Conservation (phyloP, 1,140 invertebrate genomes). For the Aphelenchoides besseyi region DNA sequence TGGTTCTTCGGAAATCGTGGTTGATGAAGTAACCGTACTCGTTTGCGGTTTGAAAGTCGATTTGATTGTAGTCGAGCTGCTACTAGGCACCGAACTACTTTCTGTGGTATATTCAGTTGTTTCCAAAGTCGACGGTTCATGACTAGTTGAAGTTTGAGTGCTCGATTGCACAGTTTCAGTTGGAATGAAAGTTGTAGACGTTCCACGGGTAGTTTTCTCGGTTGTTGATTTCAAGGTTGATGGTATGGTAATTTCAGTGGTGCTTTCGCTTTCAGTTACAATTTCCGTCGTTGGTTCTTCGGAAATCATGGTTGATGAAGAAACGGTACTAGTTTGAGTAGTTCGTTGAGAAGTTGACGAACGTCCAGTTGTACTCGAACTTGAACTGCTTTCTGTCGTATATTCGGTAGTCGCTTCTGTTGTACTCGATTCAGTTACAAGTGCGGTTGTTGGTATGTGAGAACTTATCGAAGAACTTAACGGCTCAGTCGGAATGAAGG, state of each 20-base stretch:
- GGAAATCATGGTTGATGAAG: neutral
- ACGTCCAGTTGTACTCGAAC: too few species aligned
- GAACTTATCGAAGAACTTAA: neutral
- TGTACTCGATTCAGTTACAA: too few species aligned
- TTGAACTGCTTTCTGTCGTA: too few species aligned
- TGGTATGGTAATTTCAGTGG: neutral
- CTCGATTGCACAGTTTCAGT: neutral
- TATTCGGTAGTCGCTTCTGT: too few species aligned
- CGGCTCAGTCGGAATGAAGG: constrained; percentile 1
- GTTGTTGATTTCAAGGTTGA: neutral
- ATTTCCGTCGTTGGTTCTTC: neutral
- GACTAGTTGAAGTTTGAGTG: neutral
- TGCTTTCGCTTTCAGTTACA: neutral
- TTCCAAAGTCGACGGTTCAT: too few species aligned
- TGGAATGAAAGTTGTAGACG: neutral
- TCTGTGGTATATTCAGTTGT: too few species aligned
- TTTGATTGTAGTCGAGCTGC: neutral
- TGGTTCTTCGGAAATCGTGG: neutral
- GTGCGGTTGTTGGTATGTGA: neutral
- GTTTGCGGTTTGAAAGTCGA: neutral
- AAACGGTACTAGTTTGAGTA: too few species aligned
- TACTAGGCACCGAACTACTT: neutral
- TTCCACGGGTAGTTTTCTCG: neutral
- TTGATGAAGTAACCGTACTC: neutral
- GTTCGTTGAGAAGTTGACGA: too few species aligned